Percentiles rank a stretch among this genome's conserved stretches.
Conservation (phyloP, 2,797 vertebrate species). For the Phoeniculus purpureus region DNA sequence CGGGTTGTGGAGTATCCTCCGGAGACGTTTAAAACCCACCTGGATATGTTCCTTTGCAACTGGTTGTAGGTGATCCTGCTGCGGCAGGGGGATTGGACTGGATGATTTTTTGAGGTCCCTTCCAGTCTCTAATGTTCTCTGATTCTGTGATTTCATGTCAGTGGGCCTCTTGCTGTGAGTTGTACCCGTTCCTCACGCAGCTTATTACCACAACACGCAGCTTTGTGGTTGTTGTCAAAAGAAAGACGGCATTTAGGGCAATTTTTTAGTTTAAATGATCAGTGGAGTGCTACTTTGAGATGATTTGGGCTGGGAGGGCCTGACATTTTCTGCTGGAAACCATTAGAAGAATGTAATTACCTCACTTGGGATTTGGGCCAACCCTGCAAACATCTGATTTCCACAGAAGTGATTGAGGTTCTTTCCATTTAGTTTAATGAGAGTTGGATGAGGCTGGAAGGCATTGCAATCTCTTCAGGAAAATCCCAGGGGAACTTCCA, state of each 20-base stretch:
- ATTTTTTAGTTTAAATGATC: slow-evolving; percentile 54
- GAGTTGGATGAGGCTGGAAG: slow-evolving; percentile 39
- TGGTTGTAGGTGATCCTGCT: no score
- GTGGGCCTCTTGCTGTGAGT: background rate
- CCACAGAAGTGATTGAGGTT: slow-evolving; percentile 56
- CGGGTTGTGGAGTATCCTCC: no score
- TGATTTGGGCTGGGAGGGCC: background rate
- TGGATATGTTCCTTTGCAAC: no score
- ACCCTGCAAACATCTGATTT: slow-evolving; percentile 59
- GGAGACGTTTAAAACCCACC: no score
- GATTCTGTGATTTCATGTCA: background rate
- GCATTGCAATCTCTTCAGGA: slow-evolving; percentile 39
- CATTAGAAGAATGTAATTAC: slow-evolving; percentile 44
- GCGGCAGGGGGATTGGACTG: no score
- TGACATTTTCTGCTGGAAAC: slow-evolving; percentile 53
- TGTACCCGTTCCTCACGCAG: background rate
- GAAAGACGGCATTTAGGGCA: background rate
- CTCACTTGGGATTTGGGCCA: slow-evolving; percentile 64
- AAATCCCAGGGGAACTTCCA: slow-evolving; percentile 32
- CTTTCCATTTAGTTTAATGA: slow-evolving; percentile 72
- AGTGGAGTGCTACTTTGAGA: slow-evolving; percentile 35
- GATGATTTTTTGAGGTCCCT: background rate
- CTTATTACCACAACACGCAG: background rate
- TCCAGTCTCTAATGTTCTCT: background rate
- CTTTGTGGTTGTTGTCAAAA: slow-evolving; percentile 19